Conservation (phyloP, 2,797 vertebrate species). For the Tenualosa thibaudeaui region DNA sequence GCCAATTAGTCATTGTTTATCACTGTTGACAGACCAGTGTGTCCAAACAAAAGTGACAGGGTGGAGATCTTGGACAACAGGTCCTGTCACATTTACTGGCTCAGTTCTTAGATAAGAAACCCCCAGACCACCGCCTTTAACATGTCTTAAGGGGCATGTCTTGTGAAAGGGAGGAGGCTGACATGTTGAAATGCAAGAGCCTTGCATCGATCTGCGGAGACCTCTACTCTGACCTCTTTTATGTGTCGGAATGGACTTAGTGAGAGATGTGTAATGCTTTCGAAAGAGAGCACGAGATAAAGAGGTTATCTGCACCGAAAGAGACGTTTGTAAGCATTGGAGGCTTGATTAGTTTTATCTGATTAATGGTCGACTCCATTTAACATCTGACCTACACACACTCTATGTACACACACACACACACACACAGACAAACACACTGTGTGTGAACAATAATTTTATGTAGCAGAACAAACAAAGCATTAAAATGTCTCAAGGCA, state of each 20-base stretch:
- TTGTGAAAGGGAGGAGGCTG: neutral
- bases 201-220: neutral
- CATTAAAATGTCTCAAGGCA: neutral
- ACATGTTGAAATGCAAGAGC: neutral
- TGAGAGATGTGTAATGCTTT: neutral
- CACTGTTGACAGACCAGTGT: neutral
- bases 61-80: neutral
- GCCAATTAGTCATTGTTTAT: neutral
- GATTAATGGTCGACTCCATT: neutral
- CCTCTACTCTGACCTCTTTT: neutral
- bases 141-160: neutral
- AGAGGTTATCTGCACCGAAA: neutral
- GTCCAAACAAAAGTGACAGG: neutral
- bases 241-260: neutral
- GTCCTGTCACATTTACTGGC: neutral
- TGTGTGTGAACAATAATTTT: neutral
- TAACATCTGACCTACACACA: neutral
- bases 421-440: neutral
- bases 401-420: neutral
- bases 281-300: neutral
- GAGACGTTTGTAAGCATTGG: neutral
- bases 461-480: neutral
- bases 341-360: neutral
- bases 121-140: neutral
- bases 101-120: neutral